These are phyloP conservation scores for Labeo catla DNA, from an alignment of 2,113 vertebrate genomes.

Conservation along the genomic window DNA sequence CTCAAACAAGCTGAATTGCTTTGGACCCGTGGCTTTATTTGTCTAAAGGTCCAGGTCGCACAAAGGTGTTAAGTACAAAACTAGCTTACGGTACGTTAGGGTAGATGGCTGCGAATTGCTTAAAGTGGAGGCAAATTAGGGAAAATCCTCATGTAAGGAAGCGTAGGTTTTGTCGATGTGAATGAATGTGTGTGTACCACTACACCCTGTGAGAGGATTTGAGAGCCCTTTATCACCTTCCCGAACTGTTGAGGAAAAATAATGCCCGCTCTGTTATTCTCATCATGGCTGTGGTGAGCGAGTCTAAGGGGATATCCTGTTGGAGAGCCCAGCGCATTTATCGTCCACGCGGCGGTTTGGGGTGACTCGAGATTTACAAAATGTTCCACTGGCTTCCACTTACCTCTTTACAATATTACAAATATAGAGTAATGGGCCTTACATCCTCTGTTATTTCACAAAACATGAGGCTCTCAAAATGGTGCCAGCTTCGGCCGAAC, in stretches of 20 bases:
- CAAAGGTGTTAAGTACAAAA: neutral
- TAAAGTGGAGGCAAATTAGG: neutral
- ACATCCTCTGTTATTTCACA: conserved; percentile 78
- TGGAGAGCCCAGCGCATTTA: conserved; percentile 93
- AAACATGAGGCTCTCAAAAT: conserved; percentile 68
- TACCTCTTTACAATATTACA: conserved; percentile 69
- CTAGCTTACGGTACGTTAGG: neutral
- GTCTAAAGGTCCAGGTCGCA: neutral
- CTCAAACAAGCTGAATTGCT: neutral
- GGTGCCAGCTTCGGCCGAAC: conserved; percentile 64
- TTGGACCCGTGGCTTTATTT: conserved; percentile 2
- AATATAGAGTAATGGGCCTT: conserved; percentile 75
- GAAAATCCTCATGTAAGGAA: conserved; percentile 48
- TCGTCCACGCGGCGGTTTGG: conserved; percentile 80
- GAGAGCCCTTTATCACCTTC: conserved; percentile 91
- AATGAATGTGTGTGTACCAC: conserved; percentile 64
- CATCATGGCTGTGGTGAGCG: conserved; percentile 90
- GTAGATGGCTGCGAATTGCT: neutral
- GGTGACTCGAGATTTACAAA: conserved; percentile 80
- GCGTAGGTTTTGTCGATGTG: conserved; percentile 65
- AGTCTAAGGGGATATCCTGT: conserved; percentile 96
- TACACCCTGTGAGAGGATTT: conserved; percentile 74
- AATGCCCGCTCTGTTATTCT: conserved; percentile 94
- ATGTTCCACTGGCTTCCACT: conserved; percentile 75
- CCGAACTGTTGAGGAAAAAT: conserved; percentile 88